phyloP scores from a whole-genome alignment of 2,888 invertebrate species.

The Drosophila imparisetae region DNA sequence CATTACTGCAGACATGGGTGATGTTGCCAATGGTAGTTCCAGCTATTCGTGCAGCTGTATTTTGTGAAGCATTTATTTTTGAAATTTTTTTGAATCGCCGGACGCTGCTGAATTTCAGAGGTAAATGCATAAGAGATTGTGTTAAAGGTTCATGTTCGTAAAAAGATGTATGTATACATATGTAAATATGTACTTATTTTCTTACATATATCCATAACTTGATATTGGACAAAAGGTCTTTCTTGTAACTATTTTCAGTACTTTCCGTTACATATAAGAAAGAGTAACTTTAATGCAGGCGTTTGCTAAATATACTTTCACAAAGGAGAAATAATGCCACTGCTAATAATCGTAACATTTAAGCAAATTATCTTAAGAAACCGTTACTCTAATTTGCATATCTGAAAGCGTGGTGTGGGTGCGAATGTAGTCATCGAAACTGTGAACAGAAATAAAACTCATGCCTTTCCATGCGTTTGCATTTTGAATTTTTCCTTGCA shows the following conservation, averaged over 20 bases:
- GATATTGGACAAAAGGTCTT: background rate
- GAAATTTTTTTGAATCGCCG: slow-evolving; percentile 23
- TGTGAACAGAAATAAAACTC: background rate
- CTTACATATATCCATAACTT: background rate
- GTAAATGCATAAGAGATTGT: background rate
- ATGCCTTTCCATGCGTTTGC: slow-evolving; percentile 5
- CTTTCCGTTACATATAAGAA: background rate
- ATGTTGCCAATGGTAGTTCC: slow-evolving; percentile 17
- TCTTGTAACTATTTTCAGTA: background rate
- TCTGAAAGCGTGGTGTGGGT: slow-evolving; percentile 16
- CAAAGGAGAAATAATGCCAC: background rate
- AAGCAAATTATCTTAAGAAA: slow-evolving; percentile 6
- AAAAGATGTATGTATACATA: background rate
- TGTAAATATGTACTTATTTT: background rate
- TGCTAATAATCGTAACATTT: slow-evolving; percentile 1
- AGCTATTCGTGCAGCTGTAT: slow-evolving; percentile 21
- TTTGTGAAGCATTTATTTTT: slow-evolving; percentile 35
- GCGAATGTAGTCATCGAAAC: slow-evolving; percentile 2
- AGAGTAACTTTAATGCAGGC: background rate
- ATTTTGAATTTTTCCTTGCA: slow-evolving; percentile 17
- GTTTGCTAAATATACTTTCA: background rate
- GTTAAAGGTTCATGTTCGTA: background rate
- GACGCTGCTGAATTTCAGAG: slow-evolving; percentile 23
- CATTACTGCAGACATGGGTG: slow-evolving; percentile 16
- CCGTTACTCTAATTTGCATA: slow-evolving; percentile 18